phyloP scores from a whole-genome alignment of 2,797 vertebrate genomes.

The Siniperca undulata region DNA sequence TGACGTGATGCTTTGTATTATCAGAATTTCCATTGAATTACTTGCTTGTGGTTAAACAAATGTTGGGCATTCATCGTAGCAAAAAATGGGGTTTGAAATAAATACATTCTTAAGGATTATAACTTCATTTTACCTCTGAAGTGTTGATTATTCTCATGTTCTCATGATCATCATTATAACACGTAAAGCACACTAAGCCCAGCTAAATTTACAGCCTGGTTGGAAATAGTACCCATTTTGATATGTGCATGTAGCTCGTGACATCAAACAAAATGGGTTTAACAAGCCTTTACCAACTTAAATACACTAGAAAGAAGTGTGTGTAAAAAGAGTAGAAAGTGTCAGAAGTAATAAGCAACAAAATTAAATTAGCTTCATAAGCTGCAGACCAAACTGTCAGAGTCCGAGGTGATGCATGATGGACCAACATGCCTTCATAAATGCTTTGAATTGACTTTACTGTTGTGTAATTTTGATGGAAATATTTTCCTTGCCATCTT shows the following conservation, averaged over 20 bases:
- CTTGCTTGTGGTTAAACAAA: background rate
- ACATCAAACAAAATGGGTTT: slow-evolving; percentile 31
- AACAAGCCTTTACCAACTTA: slow-evolving; percentile 33
- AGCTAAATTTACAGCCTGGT: slow-evolving; percentile 53
- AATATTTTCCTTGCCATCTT: background rate
- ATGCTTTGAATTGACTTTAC: slow-evolving; percentile 24
- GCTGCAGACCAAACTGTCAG: slow-evolving; percentile 35
- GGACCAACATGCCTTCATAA: background rate
- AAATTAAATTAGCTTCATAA: slow-evolving; percentile 27
- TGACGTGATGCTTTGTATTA: no score
- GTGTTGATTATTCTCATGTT: slow-evolving; percentile 9
- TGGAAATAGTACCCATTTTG: slow-evolving; percentile 30
- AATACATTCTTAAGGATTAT: slow-evolving; percentile 47
- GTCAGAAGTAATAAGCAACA: slow-evolving; percentile 15
- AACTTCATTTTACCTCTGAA: slow-evolving; percentile 22
- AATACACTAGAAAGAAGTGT: slow-evolving; percentile 33
- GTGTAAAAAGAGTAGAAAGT: slow-evolving; percentile 31
- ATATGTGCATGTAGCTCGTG: slow-evolving; percentile 21
- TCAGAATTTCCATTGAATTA: background rate
- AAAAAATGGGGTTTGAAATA: background rate
- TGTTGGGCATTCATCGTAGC: background rate
- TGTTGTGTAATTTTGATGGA: background rate
- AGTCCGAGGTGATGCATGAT: slow-evolving; percentile 13
- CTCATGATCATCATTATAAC: slow-evolving; percentile 15
- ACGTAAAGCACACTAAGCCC: slow-evolving; percentile 31